Evolutionary conservation across 2,888 invertebrate genomes (phyloP).

Genomic region (Drosophila aldrichi): DNA sequence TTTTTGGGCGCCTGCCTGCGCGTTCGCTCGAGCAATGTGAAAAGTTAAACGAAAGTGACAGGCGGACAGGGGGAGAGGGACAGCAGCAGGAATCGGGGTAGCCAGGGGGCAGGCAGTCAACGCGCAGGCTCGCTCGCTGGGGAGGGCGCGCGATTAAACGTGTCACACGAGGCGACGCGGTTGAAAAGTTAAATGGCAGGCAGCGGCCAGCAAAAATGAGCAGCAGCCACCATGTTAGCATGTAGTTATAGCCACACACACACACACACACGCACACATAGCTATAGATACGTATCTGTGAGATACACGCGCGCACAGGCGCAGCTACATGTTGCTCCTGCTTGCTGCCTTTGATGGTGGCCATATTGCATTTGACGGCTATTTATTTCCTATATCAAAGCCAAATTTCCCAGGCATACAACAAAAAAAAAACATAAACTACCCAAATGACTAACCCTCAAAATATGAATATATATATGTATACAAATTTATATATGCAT

Average conservation of each 20-base stretch:
- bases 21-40: constrained; percentile 50
- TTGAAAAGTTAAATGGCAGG: constrained; percentile 79
- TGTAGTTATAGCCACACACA: constrained; percentile 62
- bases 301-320: constrained; percentile 37
- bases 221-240: constrained; percentile 76
- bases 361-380: constrained; percentile 59
- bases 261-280: constrained; percentile 30
- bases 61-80: constrained; percentile 38
- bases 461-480: not conserved
- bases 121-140: constrained; percentile 58
- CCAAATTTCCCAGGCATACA: constrained; percentile 55
- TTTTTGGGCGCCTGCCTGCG: constrained; percentile 31
- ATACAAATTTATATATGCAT: too few relatives aligned
- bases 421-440: constrained; percentile 5
- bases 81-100: not conserved
- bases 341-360: constrained; percentile 49
- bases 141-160: constrained; percentile 74
- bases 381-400: constrained; percentile 53
- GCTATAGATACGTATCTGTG: constrained; percentile 30
- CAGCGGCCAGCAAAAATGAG: constrained; percentile 55
- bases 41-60: constrained; percentile 81
- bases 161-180: constrained; percentile 73
- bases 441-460: constrained; percentile 18
- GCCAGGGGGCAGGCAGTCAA: constrained; percentile 24
- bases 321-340: constrained; percentile 55